Conservation (phyloP, 2,888 invertebrate species). For the Ypsolopha scabrella region DNA sequence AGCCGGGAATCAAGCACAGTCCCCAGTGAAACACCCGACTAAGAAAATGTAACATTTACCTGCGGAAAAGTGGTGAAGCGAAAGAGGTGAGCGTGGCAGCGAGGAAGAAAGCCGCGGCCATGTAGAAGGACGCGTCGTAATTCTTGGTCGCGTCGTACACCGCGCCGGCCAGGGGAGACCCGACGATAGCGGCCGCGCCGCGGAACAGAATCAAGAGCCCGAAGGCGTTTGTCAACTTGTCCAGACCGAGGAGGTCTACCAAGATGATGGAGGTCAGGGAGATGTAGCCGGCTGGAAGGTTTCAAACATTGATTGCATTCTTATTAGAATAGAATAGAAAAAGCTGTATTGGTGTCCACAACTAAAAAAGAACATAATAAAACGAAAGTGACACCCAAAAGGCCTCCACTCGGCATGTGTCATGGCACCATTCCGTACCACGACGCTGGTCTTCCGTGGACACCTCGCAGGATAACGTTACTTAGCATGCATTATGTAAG, state of each 20-base stretch:
- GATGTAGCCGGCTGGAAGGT: conserved; percentile 89
- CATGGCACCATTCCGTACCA: too few relatives aligned
- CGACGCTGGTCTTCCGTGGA: too few relatives aligned
- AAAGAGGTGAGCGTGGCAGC: conserved; percentile 88
- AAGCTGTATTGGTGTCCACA: too few relatives aligned
- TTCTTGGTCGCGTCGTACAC: conserved; percentile 89
- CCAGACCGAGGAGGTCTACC: conserved; percentile 95
- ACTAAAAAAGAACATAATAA: too few relatives aligned
- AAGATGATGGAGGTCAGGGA: conserved; percentile 97
- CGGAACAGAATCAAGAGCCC: conserved; percentile 95
- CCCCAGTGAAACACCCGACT: neutral
- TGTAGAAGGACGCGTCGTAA: conserved; percentile 91
- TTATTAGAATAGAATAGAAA: too few relatives aligned
- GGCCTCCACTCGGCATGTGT: too few relatives aligned
- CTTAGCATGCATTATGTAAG: too few relatives aligned
- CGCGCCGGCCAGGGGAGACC: conserved; percentile 86
- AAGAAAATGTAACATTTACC: conserved; percentile 21
- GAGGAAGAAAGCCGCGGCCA: conserved; percentile 91
- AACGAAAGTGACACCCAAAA: too few relatives aligned
- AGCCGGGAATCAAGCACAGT: too few relatives aligned
- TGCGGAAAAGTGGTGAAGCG: conserved; percentile 78
- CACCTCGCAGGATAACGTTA: too few relatives aligned
- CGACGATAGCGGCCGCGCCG: conserved; percentile 92
- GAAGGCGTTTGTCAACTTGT: conserved; percentile 96
- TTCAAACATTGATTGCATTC: too few relatives aligned